Evolutionary conservation across 2,113 vertebrate genomes (phyloP).

Genomic region (Formicarius rufipectus): DNA sequence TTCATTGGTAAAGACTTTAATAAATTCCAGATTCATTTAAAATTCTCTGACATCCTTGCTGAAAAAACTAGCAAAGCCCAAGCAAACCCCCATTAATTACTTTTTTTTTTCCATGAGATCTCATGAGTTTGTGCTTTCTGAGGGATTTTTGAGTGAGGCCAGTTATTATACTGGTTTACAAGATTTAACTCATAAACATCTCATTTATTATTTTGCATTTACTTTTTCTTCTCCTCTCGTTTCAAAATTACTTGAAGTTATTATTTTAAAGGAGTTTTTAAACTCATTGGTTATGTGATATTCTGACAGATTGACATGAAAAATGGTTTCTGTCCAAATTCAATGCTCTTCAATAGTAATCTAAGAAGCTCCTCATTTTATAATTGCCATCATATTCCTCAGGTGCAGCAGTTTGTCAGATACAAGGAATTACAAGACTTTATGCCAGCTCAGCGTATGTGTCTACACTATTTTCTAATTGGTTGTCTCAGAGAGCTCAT

Average conservation of each 20-base stretch:
- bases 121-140: background rate
- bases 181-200: background rate
- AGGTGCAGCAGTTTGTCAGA: background rate
- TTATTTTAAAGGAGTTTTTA: background rate
- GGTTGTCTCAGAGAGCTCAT: constrained; percentile 40
- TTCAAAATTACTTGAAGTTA: background rate
- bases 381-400: background rate
- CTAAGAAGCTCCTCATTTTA: background rate
- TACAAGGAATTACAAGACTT: background rate
- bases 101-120: background rate
- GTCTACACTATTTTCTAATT: background rate
- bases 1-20: constrained; percentile 7
- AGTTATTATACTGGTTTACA: background rate
- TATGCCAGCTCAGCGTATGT: fast-evolving
- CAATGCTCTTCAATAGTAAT: background rate
- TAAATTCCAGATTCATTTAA: constrained; percentile 40
- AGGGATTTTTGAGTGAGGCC: background rate
- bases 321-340: background rate
- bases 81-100: background rate
- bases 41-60: constrained; percentile 2
- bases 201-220: constrained; percentile 5
- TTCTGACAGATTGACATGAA: background rate
- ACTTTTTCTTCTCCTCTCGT: background rate
- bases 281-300: background rate
- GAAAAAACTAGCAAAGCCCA: background rate